Percentiles rank a stretch among this genome's conserved stretches.
These are phyloP conservation scores for Propithecus deckenii DNA, from an alignment of 2,797 vertebrate species.

Conservation along the genomic window DNA sequence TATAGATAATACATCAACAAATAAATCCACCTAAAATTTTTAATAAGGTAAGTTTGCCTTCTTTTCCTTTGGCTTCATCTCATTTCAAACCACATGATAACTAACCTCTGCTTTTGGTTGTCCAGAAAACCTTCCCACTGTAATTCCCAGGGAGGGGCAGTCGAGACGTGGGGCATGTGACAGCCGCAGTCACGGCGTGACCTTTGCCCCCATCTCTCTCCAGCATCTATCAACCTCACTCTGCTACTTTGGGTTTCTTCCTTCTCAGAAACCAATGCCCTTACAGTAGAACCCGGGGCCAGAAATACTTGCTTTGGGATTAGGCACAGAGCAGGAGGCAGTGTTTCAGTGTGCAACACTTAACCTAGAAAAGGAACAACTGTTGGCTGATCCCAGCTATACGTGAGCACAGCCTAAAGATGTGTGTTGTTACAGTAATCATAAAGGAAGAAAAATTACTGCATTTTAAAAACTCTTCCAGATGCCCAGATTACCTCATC, in stretches of 20 bases:
- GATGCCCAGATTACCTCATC: not conserved
- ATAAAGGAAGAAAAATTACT: not conserved
- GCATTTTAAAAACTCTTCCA: constrained; percentile 36
- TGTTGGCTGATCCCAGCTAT: not conserved
- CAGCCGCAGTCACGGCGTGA: not conserved
- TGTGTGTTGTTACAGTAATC: not conserved
- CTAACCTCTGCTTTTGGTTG: not conserved
- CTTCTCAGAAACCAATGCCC: not conserved
- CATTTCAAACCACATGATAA: not conserved
- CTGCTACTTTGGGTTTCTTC: not conserved
- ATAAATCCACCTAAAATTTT: not conserved
- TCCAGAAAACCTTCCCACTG: not conserved
- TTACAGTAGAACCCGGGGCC: not conserved
- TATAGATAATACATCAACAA: not conserved
- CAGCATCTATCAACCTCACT: not conserved
- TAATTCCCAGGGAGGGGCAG: not conserved
- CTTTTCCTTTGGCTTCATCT: not conserved
- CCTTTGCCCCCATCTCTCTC: not conserved
- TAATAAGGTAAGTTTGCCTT: not conserved
- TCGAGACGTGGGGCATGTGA: too few species aligned
- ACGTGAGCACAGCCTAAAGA: not conserved
- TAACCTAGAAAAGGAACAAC: not conserved
- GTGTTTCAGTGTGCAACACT: fast-evolving
- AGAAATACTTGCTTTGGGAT: not conserved
- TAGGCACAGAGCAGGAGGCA: fast-evolving